Base-by-base conservation (phyloP, 1,140 invertebrate species). In the Batillaria attramentaria region DNA sequence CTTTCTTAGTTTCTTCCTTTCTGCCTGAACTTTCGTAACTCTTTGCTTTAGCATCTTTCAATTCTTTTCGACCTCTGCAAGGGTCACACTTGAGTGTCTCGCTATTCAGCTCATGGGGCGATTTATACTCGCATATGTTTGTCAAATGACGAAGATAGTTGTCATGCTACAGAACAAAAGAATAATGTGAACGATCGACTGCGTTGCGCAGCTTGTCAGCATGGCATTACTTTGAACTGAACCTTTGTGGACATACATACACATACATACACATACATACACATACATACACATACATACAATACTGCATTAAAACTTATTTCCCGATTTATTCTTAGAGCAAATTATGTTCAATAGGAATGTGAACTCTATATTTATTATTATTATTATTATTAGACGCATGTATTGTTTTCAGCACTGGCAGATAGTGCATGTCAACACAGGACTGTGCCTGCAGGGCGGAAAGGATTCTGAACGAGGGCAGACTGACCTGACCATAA, bases 361-460 rank as follows among this genome's bases (percentile, higher is more conserved):
- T n/a, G n/a, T n/a, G n/a, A n/a, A n/a, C n/a, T n/a, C n/a, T n/a
- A n/a, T n/a, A n/a, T n/a, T n/a, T n/a, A 65, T 65, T 33, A 31
- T 65, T 3, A 65, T 33, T 35, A 65, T 35, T 35, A 65, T 35
- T 33, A 35, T 65, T 65, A 6, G n/a, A 31, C 33, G 16, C 24
- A 28, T 16, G n/a, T 62, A 62, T 16, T 62, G 57, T 62, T 62
- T 10, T 62, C 62, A 65, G 62, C 33, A 8, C 13, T 35, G 37
- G 31, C 57, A 20, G 57, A 13, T 65, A 35, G 5, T 1, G 3
- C 62, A 65, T 35, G 62, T 65, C 31, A 35, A 31, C 62, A 13
- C 62, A 20, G 62, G 62, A 33, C 62, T 31, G 10, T 65, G 62
- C n/a, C 62, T 65, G n/a, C 62, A 65, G 31, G 62, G 62, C 62